These are phyloP conservation scores for Regulus satrapa DNA, from an alignment of 2,113 vertebrate species.

Conservation along the genomic window DNA sequence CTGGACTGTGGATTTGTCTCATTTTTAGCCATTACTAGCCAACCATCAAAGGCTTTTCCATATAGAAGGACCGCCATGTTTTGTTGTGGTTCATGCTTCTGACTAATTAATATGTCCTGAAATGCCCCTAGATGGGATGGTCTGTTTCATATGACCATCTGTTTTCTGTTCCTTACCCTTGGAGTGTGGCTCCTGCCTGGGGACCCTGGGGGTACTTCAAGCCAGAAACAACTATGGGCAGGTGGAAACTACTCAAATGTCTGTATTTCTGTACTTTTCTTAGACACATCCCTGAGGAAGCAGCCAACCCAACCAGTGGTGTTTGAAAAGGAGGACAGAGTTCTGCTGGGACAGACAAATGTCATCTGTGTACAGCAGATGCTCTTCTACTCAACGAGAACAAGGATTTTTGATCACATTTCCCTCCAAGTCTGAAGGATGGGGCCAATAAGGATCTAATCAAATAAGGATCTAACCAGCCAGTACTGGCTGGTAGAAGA, in stretches of 20 bases:
- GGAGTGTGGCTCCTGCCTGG: background rate
- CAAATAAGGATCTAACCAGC: too few species aligned
- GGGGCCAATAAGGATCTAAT: background rate
- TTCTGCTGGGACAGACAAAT: background rate
- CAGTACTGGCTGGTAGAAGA: background rate
- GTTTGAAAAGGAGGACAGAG: background rate
- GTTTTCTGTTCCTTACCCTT: background rate
- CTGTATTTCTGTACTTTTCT: background rate
- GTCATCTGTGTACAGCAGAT: background rate
- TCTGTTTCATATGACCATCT: background rate
- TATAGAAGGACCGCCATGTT: background rate
- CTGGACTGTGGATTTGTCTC: background rate
- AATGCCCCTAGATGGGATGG: background rate
- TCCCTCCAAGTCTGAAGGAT: background rate
- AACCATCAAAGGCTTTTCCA: slow-evolving; percentile 25
- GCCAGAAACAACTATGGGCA: background rate
- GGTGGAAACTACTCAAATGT: background rate
- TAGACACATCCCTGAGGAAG: background rate
- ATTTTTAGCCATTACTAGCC: slow-evolving; percentile 6
- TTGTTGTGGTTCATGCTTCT: background rate
- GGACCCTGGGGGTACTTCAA: background rate
- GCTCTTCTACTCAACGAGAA: background rate
- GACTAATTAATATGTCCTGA: slow-evolving; percentile 3
- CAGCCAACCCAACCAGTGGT: background rate
- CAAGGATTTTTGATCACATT: background rate